Conservation (phyloP, 2,888 invertebrate species). For the Zhengitettix transpicula region DNA sequence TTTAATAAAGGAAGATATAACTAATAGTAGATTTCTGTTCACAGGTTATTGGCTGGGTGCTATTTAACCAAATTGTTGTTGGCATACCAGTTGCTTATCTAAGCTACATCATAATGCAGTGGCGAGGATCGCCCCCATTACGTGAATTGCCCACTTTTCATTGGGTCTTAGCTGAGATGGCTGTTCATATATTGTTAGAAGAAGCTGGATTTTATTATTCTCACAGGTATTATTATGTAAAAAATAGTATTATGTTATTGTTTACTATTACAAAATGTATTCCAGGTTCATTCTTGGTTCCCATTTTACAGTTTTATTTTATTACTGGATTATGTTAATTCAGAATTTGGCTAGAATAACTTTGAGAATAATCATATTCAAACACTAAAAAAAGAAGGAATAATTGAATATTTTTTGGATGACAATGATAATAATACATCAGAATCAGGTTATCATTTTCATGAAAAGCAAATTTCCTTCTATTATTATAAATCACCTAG, state of each 20-base stretch:
- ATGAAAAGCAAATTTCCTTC: no score
- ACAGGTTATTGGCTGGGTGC: constrained; percentile 47
- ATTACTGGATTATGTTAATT: neutral
- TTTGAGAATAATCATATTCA: no score
- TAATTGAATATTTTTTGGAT: no score
- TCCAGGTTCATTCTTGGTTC: no score
- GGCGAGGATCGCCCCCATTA: constrained; percentile 48
- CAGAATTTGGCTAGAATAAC: neutral
- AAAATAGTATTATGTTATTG: no score
- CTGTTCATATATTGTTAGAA: constrained; percentile 54
- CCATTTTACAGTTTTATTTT: neutral
- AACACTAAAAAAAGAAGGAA: no score
- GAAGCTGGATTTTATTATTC: constrained; percentile 74
- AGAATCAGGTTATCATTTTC: no score
- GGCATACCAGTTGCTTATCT: constrained; percentile 44
- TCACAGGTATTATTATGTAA: constrained; percentile 40
- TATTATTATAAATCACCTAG: no score
- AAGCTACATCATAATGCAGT: constrained; percentile 43
- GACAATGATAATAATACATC: no score
- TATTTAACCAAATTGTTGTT: constrained; percentile 57
- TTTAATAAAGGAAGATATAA: no score
- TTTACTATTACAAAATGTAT: no score
- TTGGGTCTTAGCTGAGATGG: constrained; percentile 56
- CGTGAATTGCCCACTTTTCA: constrained; percentile 60
- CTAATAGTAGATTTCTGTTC: no score